These are phyloP conservation scores for Drosophila serrata DNA, from an alignment of 1,140 invertebrate genomes.

Conservation along the genomic window DNA sequence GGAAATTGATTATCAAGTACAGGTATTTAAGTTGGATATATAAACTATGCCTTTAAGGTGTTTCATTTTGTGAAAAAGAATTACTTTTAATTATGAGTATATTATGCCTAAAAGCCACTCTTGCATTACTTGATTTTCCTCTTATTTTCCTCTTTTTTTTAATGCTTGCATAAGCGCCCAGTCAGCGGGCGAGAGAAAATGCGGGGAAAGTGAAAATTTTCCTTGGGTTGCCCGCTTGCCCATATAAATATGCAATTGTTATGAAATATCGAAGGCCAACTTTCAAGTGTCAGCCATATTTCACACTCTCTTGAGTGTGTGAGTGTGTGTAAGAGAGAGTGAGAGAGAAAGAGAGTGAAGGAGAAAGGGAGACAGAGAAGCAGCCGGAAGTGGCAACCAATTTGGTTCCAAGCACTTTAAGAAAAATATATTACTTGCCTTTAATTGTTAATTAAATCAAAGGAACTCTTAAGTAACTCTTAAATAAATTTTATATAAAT, in stretches of 20 bases:
- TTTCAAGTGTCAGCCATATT: constrained; percentile 56
- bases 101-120: neutral
- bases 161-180: constrained; percentile 35
- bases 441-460: neutral
- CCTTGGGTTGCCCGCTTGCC: constrained; percentile 1
- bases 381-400: constrained; percentile 39
- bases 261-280: constrained; percentile 75
- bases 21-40: neutral
- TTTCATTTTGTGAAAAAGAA: neutral
- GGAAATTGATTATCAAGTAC: neutral
- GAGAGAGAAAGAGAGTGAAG: neutral
- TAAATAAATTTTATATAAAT: neutral
- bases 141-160: neutral
- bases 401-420: constrained; percentile 33
- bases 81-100: neutral
- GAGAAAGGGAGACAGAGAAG: neutral
- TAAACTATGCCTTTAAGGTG: neutral
- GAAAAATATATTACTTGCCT: neutral
- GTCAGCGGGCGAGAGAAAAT: constrained; percentile 1
- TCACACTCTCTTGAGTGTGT: constrained; percentile 37
- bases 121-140: constrained; percentile 2
- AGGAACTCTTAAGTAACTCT: neutral
- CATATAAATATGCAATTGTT: constrained; percentile 59
- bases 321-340: neutral
- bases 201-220: constrained; percentile 1